These are phyloP conservation scores for Heliconius eleuchia DNA, from an alignment of 1,140 invertebrate species.

Conservation along the genomic window DNA sequence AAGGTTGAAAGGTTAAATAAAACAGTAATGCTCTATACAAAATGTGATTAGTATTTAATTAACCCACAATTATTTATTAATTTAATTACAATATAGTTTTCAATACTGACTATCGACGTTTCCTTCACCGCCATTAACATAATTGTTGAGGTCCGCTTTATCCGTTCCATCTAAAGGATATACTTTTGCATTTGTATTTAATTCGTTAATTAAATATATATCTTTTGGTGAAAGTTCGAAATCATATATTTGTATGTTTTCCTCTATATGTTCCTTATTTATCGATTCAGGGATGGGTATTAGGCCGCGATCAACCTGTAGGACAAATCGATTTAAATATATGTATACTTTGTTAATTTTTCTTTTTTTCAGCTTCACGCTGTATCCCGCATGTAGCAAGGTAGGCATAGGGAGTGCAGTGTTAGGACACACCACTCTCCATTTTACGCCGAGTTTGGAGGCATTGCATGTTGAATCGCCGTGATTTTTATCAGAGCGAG, in stretches of 20 bases:
- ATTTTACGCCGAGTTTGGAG: no score
- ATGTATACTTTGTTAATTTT: neutral
- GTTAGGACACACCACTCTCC: no score
- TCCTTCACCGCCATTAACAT: neutral
- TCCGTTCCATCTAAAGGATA: neutral
- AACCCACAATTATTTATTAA: neutral
- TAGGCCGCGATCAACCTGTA: neutral
- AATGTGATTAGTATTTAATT: neutral
- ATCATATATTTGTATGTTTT: constrained; percentile 1
- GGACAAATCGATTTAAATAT: neutral
- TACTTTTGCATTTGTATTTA: neutral
- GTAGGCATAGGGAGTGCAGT: no score
- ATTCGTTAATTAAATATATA: neutral
- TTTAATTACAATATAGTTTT: neutral
- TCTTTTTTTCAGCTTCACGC: no score
- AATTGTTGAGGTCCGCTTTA: neutral
- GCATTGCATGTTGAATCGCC: no score
- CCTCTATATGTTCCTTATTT: neutral
- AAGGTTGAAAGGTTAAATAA: neutral
- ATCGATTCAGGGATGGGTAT: constrained; percentile 1
- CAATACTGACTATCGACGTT: neutral
- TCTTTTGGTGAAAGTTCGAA: neutral
- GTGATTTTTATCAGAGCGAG: no score
- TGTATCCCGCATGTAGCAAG: no score
- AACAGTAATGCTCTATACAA: neutral